phyloP scores from a whole-genome alignment of 2,113 vertebrate genomes.

The Anolis carolinensis region DNA sequence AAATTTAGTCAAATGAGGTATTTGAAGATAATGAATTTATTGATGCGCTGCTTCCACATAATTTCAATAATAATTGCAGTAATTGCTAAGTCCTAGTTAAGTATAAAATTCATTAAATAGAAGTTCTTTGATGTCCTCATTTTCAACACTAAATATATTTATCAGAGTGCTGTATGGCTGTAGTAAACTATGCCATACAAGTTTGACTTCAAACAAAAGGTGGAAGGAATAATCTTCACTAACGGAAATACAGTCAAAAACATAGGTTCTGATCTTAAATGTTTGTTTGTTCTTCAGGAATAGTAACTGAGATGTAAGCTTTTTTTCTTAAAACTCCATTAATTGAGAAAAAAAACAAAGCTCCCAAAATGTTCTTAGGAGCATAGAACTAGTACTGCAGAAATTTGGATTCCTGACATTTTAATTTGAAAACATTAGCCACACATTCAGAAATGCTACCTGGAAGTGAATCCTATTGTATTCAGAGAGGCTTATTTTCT shows the following conservation, averaged over 20 bases:
- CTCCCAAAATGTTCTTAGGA: background rate
- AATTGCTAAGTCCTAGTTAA: background rate
- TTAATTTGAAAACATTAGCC: background rate
- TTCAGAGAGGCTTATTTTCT: background rate
- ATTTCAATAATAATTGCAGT: background rate
- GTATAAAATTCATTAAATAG: background rate
- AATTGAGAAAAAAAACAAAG: too few species aligned
- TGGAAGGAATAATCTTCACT: background rate
- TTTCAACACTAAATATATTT: background rate
- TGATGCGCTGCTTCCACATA: background rate
- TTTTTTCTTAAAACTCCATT: background rate
- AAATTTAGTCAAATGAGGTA: conserved; percentile 6
- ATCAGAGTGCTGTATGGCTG: background rate
- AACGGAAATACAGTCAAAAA: background rate
- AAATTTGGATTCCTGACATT: background rate
- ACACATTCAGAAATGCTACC: background rate
- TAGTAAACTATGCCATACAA: background rate
- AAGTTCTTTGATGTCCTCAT: background rate
- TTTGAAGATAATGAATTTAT: background rate
- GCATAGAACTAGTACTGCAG: background rate
- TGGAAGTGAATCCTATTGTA: background rate
- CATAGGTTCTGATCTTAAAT: background rate
- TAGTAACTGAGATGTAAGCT: background rate
- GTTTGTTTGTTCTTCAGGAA: background rate
- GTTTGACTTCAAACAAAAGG: background rate